phyloP scores from a whole-genome alignment of 2,888 invertebrate genomes.

The Mythimna loreyi region DNA sequence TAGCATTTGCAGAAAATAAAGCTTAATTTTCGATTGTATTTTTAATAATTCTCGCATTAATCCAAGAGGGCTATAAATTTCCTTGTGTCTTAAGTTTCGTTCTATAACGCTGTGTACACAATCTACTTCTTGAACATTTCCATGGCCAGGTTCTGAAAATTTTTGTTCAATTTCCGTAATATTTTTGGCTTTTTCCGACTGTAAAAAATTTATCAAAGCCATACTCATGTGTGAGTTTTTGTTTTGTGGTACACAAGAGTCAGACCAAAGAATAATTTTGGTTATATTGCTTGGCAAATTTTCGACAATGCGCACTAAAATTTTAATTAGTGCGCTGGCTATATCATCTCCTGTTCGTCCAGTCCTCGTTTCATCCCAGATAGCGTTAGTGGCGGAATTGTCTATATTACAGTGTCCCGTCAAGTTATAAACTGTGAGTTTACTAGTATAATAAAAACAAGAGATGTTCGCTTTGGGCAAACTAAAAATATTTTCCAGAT shows the following conservation, averaged over 20 bases:
- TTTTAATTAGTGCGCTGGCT: conserved; percentile 6
- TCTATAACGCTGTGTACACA: conserved; percentile 11
- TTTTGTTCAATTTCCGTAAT: conserved; percentile 4
- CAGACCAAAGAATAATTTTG: conserved; percentile 15
- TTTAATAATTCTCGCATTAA: conserved; percentile 6
- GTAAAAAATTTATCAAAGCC: conserved; percentile 12
- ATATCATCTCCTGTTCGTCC: conserved; percentile 8
- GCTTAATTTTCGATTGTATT: conserved; percentile 16
- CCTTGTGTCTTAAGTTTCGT: conserved; percentile 10
- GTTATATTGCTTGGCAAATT: conserved; percentile 10
- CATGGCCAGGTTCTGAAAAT: conserved; percentile 5
- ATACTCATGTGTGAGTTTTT: conserved; percentile 18
- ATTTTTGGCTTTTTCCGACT: conserved; percentile 4
- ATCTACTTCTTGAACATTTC: conserved; percentile 7
- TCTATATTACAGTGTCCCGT: conserved; percentile 6
- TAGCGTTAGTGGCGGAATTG: conserved; percentile 11
- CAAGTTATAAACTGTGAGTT: too few species aligned
- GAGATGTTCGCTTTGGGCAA: too few species aligned
- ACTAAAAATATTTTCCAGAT: conserved; percentile 9
- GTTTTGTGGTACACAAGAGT: conserved; percentile 16
- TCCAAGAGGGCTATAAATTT: conserved; percentile 14
- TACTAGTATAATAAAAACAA: too few species aligned
- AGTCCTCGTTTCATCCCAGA: conserved; percentile 4
- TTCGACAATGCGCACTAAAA: conserved; percentile 1
- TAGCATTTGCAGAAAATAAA: conserved; percentile 3